Percentiles rank a stretch among this genome's conserved stretches.
Conservation (phyloP, 2,797 vertebrate genomes). For the Enteromius fasciolatus region DNA sequence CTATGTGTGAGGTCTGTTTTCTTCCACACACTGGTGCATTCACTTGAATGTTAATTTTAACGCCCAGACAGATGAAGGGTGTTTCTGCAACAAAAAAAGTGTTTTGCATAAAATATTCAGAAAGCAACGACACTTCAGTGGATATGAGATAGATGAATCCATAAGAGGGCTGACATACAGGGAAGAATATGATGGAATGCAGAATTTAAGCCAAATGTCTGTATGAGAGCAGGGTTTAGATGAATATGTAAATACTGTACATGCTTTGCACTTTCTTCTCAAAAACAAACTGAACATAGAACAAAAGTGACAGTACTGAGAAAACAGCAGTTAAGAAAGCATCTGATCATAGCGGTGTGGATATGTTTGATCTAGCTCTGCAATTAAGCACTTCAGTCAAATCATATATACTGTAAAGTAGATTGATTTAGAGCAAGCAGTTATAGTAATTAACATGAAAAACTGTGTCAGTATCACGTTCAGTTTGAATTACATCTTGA, state of each 20-base stretch:
- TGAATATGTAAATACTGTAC: neutral
- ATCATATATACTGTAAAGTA: neutral
- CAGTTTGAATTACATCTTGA: neutral
- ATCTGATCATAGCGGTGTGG: too few species aligned
- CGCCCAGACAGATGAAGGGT: constrained; percentile 18
- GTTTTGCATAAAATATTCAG: constrained; percentile 52
- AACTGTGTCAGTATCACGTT: neutral
- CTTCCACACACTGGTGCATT: constrained; percentile 15
- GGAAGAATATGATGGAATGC: constrained; percentile 23
- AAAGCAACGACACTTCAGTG: constrained; percentile 38
- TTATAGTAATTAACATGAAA: neutral
- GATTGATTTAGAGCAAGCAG: neutral
- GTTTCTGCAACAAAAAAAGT: constrained; percentile 35
- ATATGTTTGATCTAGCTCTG: too few species aligned
- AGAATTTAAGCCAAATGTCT: constrained; percentile 22
- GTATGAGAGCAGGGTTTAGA: neutral
- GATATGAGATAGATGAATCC: constrained; percentile 41
- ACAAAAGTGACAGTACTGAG: too few species aligned
- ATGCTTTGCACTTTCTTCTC: too few species aligned
- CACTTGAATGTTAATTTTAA: constrained; percentile 34
- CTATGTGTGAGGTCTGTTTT: constrained; percentile 17
- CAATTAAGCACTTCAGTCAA: too few species aligned
- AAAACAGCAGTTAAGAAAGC: too few species aligned
- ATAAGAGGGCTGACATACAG: constrained; percentile 24
- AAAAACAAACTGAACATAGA: too few species aligned